These are phyloP conservation scores for Eupithecia subumbrata DNA, from an alignment of 2,888 invertebrate species.

Conservation along the genomic window DNA sequence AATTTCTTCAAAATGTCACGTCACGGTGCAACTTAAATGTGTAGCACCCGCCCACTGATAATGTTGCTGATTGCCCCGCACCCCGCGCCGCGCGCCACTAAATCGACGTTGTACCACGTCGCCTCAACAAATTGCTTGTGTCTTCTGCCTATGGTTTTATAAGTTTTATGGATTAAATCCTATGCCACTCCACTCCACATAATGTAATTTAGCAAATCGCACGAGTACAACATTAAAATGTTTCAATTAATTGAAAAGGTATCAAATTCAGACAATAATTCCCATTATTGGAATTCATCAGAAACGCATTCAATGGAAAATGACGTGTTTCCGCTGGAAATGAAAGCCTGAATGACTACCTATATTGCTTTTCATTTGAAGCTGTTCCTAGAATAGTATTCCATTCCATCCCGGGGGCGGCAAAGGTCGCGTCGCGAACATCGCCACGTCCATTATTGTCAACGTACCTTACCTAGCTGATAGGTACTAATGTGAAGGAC, in stretches of 20 bases:
- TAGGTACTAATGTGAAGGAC: no score
- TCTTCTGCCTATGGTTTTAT: neutral
- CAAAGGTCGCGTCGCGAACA: no score
- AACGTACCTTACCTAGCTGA: no score
- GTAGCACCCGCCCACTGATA: constrained; percentile 21
- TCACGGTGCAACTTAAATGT: constrained; percentile 38
- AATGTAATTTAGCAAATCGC: no score
- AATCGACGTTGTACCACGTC: neutral
- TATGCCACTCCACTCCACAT: neutral
- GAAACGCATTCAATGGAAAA: neutral
- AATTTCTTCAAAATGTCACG: no score
- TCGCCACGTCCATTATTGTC: no score
- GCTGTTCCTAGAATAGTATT: no score
- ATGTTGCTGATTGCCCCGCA: constrained; percentile 28
- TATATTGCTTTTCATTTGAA: no score
- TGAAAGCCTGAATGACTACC: no score
- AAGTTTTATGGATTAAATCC: neutral
- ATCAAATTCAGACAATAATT: neutral
- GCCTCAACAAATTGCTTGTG: no score
- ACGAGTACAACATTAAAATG: neutral
- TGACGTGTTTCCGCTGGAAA: no score
- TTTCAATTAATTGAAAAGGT: neutral
- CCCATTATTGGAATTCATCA: neutral
- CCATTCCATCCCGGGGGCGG: no score
- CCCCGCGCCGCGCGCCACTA: neutral